Conservation (phyloP, 2,888 invertebrate species). For the Tetragonula carbonaria region DNA sequence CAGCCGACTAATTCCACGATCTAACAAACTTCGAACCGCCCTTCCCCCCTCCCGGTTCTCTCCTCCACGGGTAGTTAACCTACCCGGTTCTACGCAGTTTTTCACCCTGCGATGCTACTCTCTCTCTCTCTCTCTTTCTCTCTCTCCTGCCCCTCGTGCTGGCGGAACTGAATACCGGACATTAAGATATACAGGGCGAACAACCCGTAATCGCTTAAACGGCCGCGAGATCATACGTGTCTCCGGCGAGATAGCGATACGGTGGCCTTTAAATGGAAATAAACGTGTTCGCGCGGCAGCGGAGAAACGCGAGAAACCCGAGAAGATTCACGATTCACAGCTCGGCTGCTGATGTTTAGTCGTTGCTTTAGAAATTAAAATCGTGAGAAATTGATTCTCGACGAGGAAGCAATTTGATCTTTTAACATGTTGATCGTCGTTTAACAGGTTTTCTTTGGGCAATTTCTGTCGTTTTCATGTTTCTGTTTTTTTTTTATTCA, state of each 20-base stretch:
- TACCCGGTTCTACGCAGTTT: slow-evolving; percentile 45
- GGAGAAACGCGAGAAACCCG: not conserved
- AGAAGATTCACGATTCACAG: slow-evolving; percentile 4
- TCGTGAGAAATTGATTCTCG: not conserved
- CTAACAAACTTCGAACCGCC: slow-evolving; percentile 78
- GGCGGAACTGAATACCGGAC: slow-evolving; percentile 60
- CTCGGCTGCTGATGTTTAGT: not conserved
- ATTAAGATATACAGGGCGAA: slow-evolving; percentile 54
- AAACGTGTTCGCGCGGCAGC: slow-evolving; percentile 13
- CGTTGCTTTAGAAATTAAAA: not conserved
- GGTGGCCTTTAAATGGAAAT: slow-evolving; percentile 39
- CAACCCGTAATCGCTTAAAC: slow-evolving; percentile 55
- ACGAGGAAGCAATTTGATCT: no score
- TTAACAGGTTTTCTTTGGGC: no score
- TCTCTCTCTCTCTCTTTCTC: not conserved
- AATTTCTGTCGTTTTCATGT: no score
- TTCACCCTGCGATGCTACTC: slow-evolving; percentile 18
- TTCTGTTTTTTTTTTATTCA: no score
- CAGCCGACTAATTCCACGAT: slow-evolving; percentile 83
- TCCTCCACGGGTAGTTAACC: slow-evolving; percentile 58
- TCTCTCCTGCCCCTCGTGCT: not conserved
- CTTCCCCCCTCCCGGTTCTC: slow-evolving; percentile 35
- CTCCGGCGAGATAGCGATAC: slow-evolving; percentile 47
- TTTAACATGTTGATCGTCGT: no score
- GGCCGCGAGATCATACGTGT: slow-evolving; percentile 53